Evolutionary conservation across 2,797 vertebrate species (phyloP).

Genomic region (Choloepus didactylus): DNA sequence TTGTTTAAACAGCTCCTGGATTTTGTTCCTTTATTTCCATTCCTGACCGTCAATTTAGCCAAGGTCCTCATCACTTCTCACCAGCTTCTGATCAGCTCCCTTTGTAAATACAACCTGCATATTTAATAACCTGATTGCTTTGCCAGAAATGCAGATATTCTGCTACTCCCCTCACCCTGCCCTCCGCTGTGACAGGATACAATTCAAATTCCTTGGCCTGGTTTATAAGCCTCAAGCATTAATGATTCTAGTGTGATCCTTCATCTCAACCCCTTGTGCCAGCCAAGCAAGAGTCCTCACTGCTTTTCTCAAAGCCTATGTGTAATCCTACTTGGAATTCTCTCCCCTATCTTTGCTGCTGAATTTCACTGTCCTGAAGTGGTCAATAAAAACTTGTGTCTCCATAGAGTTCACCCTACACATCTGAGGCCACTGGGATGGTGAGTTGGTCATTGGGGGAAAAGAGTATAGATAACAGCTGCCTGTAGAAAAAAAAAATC

Average conservation of each 20-base stretch:
- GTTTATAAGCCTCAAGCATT: not conserved
- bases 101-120: not conserved
- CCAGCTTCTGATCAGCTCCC: not conserved
- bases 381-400: not conserved
- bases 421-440: not conserved
- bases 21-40: not conserved
- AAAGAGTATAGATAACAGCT: not conserved
- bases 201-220: not conserved
- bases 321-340: not conserved
- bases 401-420: not conserved
- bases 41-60: not conserved
- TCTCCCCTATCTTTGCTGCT: not conserved
- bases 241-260: not conserved
- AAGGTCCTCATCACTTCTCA: not conserved
- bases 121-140: not conserved
- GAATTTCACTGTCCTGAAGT: slow-evolving; percentile 1
- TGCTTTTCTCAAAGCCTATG: not conserved
- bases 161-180: not conserved
- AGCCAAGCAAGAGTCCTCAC: not conserved
- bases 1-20: not conserved
- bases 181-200: not conserved
- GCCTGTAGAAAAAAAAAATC: not conserved
- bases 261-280: not conserved
- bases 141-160: not conserved
- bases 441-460: not conserved